phyloP scores from a whole-genome alignment of 2,797 vertebrate genomes.

The Salarias fasciatus region DNA sequence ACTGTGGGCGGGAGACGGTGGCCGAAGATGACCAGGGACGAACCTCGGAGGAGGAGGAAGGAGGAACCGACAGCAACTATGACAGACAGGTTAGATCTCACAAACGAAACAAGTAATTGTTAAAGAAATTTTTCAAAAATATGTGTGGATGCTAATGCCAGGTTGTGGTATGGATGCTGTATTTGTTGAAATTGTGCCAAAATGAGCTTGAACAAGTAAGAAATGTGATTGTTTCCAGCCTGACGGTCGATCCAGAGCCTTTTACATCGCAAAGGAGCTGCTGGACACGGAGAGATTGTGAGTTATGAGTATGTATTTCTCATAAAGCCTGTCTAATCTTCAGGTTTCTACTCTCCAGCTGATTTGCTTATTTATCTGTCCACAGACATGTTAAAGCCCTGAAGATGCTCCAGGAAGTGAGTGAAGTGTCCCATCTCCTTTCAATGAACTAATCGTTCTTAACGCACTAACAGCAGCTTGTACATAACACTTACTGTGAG shows the following conservation, averaged over 20 bases:
- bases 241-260: conserved; percentile 90
- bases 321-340: conserved; percentile 4
- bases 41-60: conserved; percentile 90
- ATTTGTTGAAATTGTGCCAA: conserved; percentile 38
- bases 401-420: conserved; percentile 87
- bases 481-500: no score
- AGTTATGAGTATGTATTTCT: conserved; percentile 68
- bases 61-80: conserved; percentile 72
- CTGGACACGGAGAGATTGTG: conserved; percentile 92
- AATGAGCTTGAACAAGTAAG: conserved; percentile 27
- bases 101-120: no score
- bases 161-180: no score
- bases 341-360: conserved; percentile 1
- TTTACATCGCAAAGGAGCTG: conserved; percentile 90
- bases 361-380: conserved; percentile 56
- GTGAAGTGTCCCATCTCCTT: conserved; percentile 46
- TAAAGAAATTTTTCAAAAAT: no score
- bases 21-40: conserved; percentile 86
- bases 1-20: conserved; percentile 22
- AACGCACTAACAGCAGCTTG: no score
- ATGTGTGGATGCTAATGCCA: no score
- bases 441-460: neutral
- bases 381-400: conserved; percentile 92
- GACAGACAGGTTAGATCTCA: conserved; percentile 81
- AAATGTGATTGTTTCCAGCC: conserved; percentile 78